A percentile compares a stretch with the other conserved stretches of the same genome.
Evolutionary conservation across 2,797 vertebrate genomes (phyloP).

Genomic region (Acanthopagrus latus): DNA sequence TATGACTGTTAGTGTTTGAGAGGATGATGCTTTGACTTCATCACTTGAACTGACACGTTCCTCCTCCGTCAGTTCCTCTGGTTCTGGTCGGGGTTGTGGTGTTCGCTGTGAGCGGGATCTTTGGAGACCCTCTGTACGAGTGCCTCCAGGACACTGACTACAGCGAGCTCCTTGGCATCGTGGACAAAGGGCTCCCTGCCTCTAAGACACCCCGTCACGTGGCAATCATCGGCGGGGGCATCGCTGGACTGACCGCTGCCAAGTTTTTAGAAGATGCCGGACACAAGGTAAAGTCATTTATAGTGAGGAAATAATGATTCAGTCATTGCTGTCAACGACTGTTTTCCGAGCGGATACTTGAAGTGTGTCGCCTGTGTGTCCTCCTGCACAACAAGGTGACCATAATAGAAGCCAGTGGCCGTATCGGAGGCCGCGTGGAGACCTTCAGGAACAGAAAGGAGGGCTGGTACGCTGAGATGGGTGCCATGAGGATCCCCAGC

Average conservation of each 20-base stretch:
- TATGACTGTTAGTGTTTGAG: background rate
- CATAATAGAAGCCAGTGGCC: slow-evolving; percentile 87
- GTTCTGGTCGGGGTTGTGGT: slow-evolving; percentile 69
- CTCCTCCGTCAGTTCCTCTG: slow-evolving; percentile 70
- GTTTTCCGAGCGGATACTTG: background rate
- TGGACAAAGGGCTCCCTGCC: slow-evolving; percentile 83
- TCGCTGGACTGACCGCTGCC: slow-evolving; percentile 86
- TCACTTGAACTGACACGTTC: background rate
- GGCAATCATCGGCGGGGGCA: slow-evolving; percentile 82
- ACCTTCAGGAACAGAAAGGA: slow-evolving; percentile 86
- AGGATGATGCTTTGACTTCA: background rate
- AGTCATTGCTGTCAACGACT: background rate
- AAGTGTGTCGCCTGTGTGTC: slow-evolving; percentile 3
- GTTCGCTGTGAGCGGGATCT: slow-evolving; percentile 63
- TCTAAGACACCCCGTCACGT: slow-evolving; percentile 76
- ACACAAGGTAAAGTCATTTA: slow-evolving; percentile 78
- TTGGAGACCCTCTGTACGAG: slow-evolving; percentile 79
- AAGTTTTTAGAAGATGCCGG: slow-evolving; percentile 85
- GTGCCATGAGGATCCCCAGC: slow-evolving; percentile 91
- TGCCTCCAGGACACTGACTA: slow-evolving; percentile 89
- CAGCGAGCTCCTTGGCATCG: slow-evolving; percentile 81
- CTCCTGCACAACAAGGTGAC: slow-evolving; percentile 79
- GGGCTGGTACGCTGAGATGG: slow-evolving; percentile 89
- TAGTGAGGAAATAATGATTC: background rate
- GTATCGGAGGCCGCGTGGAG: slow-evolving; percentile 87